Percentiles rank a stretch among this genome's conserved stretches.
phyloP scores from a whole-genome alignment of 2,888 invertebrate genomes.

The Cantharis lateralis region DNA sequence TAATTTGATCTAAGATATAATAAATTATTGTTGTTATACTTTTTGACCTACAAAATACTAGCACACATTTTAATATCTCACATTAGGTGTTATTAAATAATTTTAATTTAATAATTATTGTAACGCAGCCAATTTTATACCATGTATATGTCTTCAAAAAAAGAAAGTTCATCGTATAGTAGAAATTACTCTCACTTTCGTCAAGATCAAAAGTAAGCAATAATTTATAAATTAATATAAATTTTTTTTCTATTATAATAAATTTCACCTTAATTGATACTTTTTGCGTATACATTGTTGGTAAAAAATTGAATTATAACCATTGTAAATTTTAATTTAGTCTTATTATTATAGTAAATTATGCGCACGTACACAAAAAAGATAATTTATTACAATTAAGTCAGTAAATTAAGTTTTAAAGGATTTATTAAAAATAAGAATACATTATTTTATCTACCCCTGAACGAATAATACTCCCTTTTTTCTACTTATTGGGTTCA shows the following conservation, averaged over 20 bases:
- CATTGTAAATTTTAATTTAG: not conserved
- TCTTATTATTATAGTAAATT: not conserved
- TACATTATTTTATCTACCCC: not conserved
- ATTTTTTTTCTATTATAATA: not conserved
- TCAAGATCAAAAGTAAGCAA: not conserved
- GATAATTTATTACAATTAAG: not conserved
- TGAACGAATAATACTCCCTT: not conserved
- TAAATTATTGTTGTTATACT: not conserved
- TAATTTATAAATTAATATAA: not conserved
- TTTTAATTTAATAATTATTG: not conserved
- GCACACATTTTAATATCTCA: not conserved
- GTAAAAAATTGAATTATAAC: not conserved
- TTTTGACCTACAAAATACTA: not conserved
- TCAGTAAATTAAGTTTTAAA: not conserved
- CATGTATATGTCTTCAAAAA: not conserved
- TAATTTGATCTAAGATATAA: not conserved
- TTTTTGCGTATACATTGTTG: not conserved
- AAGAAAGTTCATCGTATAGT: not conserved
- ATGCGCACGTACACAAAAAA: not conserved
- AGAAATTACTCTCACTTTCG: not conserved
- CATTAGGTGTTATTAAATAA: not conserved
- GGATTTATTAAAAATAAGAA: not conserved
- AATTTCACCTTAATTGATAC: not conserved
- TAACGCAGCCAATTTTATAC: not conserved
- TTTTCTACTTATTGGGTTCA: not conserved